phyloP scores from a whole-genome alignment of 2,113 vertebrate genomes.

The Labeo rohita region DNA sequence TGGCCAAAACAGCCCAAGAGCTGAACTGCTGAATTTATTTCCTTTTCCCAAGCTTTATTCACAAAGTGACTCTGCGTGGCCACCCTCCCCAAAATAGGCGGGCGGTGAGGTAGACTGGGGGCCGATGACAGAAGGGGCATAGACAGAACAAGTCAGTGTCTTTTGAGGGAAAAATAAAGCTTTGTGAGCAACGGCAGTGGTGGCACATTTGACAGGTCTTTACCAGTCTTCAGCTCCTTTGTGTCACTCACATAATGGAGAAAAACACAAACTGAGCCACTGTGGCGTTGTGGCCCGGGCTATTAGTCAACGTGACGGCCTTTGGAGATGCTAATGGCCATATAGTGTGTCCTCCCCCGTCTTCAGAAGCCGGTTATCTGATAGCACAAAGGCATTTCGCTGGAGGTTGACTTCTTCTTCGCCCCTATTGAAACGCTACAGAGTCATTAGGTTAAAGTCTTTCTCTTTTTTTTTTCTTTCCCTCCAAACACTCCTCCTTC shows the following conservation, averaged over 20 bases:
- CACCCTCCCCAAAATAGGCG: slow-evolving; percentile 44
- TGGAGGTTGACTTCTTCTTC: slow-evolving; percentile 73
- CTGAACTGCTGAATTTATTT: slow-evolving; percentile 87
- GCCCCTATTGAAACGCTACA: slow-evolving; percentile 77
- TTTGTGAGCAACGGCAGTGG: slow-evolving; percentile 85
- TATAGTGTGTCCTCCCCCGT: slow-evolving; percentile 83
- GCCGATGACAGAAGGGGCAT: slow-evolving; percentile 67
- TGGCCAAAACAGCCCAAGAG: slow-evolving; percentile 82
- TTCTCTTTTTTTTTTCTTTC: slow-evolving; percentile 34
- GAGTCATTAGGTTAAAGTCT: slow-evolving; percentile 77
- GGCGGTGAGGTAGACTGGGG: slow-evolving; percentile 62
- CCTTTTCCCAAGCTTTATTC: slow-evolving; percentile 86
- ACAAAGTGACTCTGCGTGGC: slow-evolving; percentile 70
- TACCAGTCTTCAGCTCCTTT: slow-evolving; percentile 88
- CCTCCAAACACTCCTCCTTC: slow-evolving; percentile 26
- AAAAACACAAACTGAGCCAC: slow-evolving; percentile 92
- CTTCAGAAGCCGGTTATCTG: slow-evolving; percentile 77
- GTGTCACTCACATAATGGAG: slow-evolving; percentile 90
- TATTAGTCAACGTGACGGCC: slow-evolving; percentile 84
- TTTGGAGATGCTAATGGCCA: slow-evolving; percentile 98
- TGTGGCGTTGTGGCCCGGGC: slow-evolving; percentile 78
- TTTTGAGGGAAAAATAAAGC: slow-evolving; percentile 78
- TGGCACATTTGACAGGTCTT: slow-evolving; percentile 93
- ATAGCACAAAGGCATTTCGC: slow-evolving; percentile 84
- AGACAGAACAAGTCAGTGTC: slow-evolving; percentile 73